Evolutionary conservation across 2,888 invertebrate species (phyloP), one percentile per base, ranked within the genome.

Genomic region (Leuctra nigra): DNA sequence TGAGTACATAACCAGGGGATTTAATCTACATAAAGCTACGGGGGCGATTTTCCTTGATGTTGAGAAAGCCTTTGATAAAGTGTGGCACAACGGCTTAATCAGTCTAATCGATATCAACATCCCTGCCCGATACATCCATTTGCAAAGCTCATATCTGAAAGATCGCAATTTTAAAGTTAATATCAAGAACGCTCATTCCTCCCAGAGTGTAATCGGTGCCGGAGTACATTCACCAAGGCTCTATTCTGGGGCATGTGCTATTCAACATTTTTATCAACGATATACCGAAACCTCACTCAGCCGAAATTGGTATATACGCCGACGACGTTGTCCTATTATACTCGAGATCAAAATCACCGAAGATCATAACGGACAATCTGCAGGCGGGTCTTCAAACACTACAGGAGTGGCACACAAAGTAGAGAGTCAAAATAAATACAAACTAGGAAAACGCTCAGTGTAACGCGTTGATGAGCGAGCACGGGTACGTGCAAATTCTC

Each of bases 181-280:
- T 36, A 59, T 64, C 1, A 60, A 64, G 13, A 53, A 59, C 4
- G 41, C 41, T 1, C 20, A 41, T 4, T 65, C 64, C 0, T 14
- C 52, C 0, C 44, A 22, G 11, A 46, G 57, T 22, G 22, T 46
- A 9, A 61, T 64, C 23, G 25, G 39, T 11, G 66, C 66, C 1
- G 67, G 68, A 50, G 68, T 68, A 0, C n/a, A n/a, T n/a, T n/a
- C 66, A 68, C 1, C 65, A 67, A 59, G 64, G 63, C 22, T 55
- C 61, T 6, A 36, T 65, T 20, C 60, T 67, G 36, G 59, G 59
- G 9, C 65, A 66, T 11, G 47, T 56, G 0, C 39, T 66, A 1
- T 67, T 61, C 50, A 60, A 53, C 25, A n/a, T 63, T 2, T 66
- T 62, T 48, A 63, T 62, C 2, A 59, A 59, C 14, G 66, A 59